Base-by-base conservation (phyloP, 2,888 invertebrate species). In the Galeruca laticollis region DNA sequence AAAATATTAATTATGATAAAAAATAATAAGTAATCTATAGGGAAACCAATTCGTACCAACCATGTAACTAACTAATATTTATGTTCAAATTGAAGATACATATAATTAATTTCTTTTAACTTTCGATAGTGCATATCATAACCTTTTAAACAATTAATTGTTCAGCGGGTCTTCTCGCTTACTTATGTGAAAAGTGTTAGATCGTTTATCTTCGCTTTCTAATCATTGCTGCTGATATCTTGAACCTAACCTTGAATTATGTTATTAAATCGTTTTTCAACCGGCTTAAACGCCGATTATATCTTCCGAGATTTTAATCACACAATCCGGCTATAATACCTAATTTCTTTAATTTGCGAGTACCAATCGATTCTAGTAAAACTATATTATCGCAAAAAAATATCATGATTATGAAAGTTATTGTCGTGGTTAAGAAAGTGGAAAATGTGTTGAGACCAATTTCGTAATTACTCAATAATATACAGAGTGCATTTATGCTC, bases 171-270 rank as follows among this genome's bases (percentile, higher is more conserved):
- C 40, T 40, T 40, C n/a, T 40, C 40, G 40, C n/a, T 40, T 2
- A 18, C 47, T 47, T 8, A 10, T 31, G 21, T 31, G 21, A 49
- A 31, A 64, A 57, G 57, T 65, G 57, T 57, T 65, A 57, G 57
- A 65, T 57, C 65, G 56, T 65, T 65, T 57, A 69, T 69, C 63
- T 64, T 60, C 43, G 64, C 69, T 69, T 69, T 69, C 69, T 64
- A 69, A 69, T 69, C 57, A 62, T 47, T 10, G 56, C 47, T 49
- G 60, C 64, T 60, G 60, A 69, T 64, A 69, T 69, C 69, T 59
- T 57, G 49, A 26, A 63, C 69, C 69, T 52, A 64, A 59, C 64
- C 69, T 69, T 52, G 31, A 60, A 69, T 69, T 51, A 64, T 69
- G 65, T 65, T 65, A 57, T 65, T 65, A 65, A 57, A 64, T 69